Evolutionary conservation across 2,797 vertebrate genomes (phyloP), one percentile per base, ranked within the genome.

Genomic region (Pelobates cultripes): DNA sequence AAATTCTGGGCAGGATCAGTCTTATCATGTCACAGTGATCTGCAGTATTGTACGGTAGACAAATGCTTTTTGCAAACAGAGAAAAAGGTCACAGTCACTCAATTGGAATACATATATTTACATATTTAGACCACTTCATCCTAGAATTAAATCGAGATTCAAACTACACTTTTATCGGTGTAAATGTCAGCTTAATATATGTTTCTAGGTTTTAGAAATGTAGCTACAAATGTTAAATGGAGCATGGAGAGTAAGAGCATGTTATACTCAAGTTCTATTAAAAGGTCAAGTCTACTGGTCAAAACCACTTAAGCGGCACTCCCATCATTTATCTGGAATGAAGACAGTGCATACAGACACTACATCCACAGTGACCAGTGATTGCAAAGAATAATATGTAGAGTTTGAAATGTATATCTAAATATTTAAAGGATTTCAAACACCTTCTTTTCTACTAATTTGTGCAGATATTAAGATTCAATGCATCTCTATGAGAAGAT

Each of bases 1-100:
- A 77, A 44, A 69, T 70, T 12, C 75, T 77, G 47, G 8, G 12
- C 13, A 74, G 64, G 63, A 76, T 40, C 61, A 67, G 9, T n/a
- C 28, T 77, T 77, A 77, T 70, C 75, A 68, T 69, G 47, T 51
- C 45, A 69, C 43, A 55, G 40, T 40, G 40, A 77, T 53, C 75
- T 77, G 42, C 66, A 69, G 64, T 69, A 43, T 53, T 68, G 73
- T 77, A 15, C 67, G 28, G 8, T n/a, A 57, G 66, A 77, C 41
- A 70, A 17, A 69, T 53, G 63, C 40, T 10, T 68, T 13, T 47
- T 43, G 75, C 64, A 69, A 68, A 43, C 64, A 55, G 7, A 77
- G 41, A 47, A 57, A 51, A 76, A 76, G 61, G 74, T 76, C 61
- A 76, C 10, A 43, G 64, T 42, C 51, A 43, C 66, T 70, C 47